Evolutionary conservation across 92 coral and sea anemone species (phyloP).

Genomic region (Porites rus): DNA sequence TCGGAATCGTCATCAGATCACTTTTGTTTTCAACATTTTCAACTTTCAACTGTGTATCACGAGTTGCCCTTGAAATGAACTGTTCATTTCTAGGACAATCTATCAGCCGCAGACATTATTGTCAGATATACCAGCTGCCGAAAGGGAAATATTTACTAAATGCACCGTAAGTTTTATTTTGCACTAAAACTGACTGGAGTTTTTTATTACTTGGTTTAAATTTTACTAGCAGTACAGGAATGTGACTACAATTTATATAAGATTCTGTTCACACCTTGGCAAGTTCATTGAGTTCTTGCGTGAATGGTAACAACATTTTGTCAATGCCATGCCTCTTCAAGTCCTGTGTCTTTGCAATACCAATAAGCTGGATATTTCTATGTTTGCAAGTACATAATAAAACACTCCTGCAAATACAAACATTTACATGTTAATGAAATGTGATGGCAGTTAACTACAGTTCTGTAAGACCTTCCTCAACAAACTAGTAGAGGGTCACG

Average conservation of each 20-base stretch:
- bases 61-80: neutral
- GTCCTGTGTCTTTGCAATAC: conserved; percentile 51
- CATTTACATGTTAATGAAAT: neutral
- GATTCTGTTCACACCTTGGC: conserved; percentile 25
- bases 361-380: conserved; percentile 55
- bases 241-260: neutral
- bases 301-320: conserved; percentile 32
- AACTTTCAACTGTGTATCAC: too few relatives aligned
- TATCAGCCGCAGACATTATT: neutral
- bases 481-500: too few relatives aligned
- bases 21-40: too few relatives aligned
- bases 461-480: neutral
- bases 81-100: neutral
- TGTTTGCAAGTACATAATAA: conserved; percentile 63
- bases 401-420: conserved; percentile 50
- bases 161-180: too few relatives aligned
- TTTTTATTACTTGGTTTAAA: too few relatives aligned
- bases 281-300: conserved; percentile 36
- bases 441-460: neutral
- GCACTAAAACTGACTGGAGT: too few relatives aligned
- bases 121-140: neutral
- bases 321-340: conserved; percentile 38
- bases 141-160: neutral
- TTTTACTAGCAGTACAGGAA: too few relatives aligned
- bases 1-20: too few relatives aligned